These are phyloP conservation scores for Meiosimyza decipiens DNA, from an alignment of 2,888 invertebrate species.

Conservation along the genomic window DNA sequence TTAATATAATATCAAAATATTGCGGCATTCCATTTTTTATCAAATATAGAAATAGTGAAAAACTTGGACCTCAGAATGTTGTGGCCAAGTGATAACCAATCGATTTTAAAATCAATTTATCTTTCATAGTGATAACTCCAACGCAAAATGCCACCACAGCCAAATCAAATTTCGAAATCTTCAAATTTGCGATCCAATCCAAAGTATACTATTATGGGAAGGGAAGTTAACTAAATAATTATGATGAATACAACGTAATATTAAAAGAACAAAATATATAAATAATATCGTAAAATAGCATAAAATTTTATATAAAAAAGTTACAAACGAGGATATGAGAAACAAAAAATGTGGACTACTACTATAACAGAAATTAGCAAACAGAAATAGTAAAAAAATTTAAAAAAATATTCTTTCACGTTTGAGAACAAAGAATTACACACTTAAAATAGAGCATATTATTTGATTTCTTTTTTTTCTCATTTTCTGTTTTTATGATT, in stretches of 20 bases:
- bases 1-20: no score
- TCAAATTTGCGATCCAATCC: no score
- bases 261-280: slow-evolving; percentile 42
- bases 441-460: slow-evolving; percentile 22
- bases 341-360: slow-evolving; percentile 9
- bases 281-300: slow-evolving; percentile 37
- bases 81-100: no score
- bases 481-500: slow-evolving; percentile 12
- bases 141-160: no score
- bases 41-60: no score
- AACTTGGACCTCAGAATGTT: no score
- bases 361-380: slow-evolving; percentile 8
- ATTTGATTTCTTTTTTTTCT: slow-evolving; percentile 14
- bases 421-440: slow-evolving; percentile 15
- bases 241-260: slow-evolving; percentile 36
- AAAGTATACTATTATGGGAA: slow-evolving; percentile 42
- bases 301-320: slow-evolving; percentile 34
- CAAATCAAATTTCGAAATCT: no score
- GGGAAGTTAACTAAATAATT: slow-evolving; percentile 30
- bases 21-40: no score
- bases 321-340: slow-evolving; percentile 23
- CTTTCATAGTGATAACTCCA: no score
- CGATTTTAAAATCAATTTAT: no score
- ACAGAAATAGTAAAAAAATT: slow-evolving; percentile 15
- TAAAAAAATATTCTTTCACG: slow-evolving; percentile 8